Conservation (phyloP, 2,888 invertebrate species). For the Suillia variegata region DNA sequence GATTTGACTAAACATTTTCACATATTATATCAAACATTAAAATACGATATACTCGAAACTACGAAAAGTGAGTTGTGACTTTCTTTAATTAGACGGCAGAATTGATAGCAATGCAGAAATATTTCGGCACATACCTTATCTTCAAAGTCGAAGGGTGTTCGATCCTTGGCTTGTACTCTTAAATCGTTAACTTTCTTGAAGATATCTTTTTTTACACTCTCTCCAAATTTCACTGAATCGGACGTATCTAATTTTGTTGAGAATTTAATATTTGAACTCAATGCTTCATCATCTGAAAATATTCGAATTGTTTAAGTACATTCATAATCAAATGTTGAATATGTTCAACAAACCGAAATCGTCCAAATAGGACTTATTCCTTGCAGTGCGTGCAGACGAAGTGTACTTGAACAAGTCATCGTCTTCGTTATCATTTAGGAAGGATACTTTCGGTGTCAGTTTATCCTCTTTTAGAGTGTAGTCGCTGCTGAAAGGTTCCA, state of each 20-base stretch:
- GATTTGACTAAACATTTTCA: too few species aligned
- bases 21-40: too few species aligned
- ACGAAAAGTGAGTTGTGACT: too few species aligned
- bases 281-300: slow-evolving; percentile 5
- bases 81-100: too few species aligned
- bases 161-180: too few species aligned
- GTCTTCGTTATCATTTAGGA: slow-evolving; percentile 16
- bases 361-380: slow-evolving; percentile 12
- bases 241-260: slow-evolving; percentile 15
- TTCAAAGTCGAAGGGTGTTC: slow-evolving; percentile 9
- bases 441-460: slow-evolving; percentile 19
- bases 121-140: too few species aligned
- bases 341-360: slow-evolving; percentile 13
- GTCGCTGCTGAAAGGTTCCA: neutral
- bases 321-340: neutral
- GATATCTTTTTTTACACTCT: slow-evolving; percentile 13
- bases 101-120: too few species aligned
- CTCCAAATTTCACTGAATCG: slow-evolving; percentile 12
- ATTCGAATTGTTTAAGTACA: neutral
- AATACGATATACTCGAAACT: too few species aligned
- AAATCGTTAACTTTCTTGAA: neutral
- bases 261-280: neutral
- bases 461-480: slow-evolving; percentile 12
- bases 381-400: too few species aligned
- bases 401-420: slow-evolving; percentile 16